Base-by-base conservation (phyloP, 2,888 invertebrate species). In the Andrena fulva region DNA sequence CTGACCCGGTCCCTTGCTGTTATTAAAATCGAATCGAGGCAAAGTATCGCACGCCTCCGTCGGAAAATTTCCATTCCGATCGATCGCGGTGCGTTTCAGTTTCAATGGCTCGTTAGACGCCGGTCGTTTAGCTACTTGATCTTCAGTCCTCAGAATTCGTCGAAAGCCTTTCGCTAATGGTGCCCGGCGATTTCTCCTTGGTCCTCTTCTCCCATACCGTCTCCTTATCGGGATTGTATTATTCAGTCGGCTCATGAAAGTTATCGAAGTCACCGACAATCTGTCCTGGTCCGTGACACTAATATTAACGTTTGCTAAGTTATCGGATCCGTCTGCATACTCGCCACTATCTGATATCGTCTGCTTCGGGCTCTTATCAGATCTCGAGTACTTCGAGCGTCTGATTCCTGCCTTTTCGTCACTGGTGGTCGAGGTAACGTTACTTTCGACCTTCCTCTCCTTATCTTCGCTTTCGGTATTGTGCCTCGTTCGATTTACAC, bases 291-390 rank as follows among this genome's bases (percentile, higher is more conserved):
- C 2, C 50, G 29, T 48, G 50, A 35, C 29, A 84, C 72, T 59
- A 67, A 79, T 54, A 48, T 27, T 64, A 20, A 29, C 33, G 60
- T 56, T 52, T 59, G 27, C 42, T 20, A 12, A 42, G 27, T 54
- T 60, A 71, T 76, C 69, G 4, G 80, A 84, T 31, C 56, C 27
- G 33, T 79, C 84, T n/a, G 72, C 50, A 27, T 62, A 31, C 2
- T 69, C 66, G 24, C 69, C 80, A 54, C 62, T 77, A 63, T 82
- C 82, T 8, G 79, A 70, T 75, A 42, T 10, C 20, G n/a, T 20
- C 20, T 62, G 16, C 31, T 0, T 50, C 29, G 27, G 4, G n/a
- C 6, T 24, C 20, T 71, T 64, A 66, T 78, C 74, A 2, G 56
- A 48, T 71, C 66, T 27, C 10, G 8, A 63, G 0, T 5, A 27